Percentiles rank a stretch among this genome's conserved stretches.
Evolutionary conservation across 2,113 vertebrate species (phyloP).

Genomic region (Hydrochoerus hydrochaeris): DNA sequence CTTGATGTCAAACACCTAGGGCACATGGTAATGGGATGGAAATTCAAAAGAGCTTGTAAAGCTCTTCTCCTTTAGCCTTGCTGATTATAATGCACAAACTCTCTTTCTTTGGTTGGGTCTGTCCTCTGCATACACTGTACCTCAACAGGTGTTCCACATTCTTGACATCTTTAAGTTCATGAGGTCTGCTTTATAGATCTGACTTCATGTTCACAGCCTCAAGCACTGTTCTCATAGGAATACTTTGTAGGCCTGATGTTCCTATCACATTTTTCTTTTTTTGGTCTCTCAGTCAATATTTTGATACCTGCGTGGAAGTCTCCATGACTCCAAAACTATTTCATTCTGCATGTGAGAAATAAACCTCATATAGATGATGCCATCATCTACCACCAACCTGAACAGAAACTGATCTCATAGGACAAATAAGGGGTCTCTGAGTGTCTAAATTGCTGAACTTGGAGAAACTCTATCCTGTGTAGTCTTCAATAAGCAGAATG

Average conservation of each 20-base stretch:
- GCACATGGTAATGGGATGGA: not conserved
- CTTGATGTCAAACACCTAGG: not conserved
- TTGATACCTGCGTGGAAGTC: not conserved
- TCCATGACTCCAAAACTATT: not conserved
- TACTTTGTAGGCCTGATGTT: not conserved
- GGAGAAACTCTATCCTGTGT: not conserved
- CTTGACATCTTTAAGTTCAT: not conserved
- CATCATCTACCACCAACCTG: not conserved
- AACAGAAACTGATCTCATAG: not conserved
- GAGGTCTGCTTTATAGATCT: not conserved
- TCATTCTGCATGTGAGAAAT: not conserved
- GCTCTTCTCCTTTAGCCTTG: not conserved
- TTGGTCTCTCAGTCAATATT: not conserved
- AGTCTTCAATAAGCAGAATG: not conserved
- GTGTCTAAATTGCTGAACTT: too few relatives aligned
- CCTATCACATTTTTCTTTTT: not conserved
- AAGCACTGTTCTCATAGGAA: not conserved
- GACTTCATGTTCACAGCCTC: not conserved
- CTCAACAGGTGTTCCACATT: not conserved
- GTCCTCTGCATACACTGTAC: not conserved
- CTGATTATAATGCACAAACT: not conserved
- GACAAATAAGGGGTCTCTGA: not conserved
- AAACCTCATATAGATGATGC: not conserved
- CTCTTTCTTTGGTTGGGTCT: not conserved
- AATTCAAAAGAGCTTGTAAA: not conserved